Evolutionary conservation across 1,140 invertebrate species (phyloP).

Genomic region (Sminthurides bifidus): DNA sequence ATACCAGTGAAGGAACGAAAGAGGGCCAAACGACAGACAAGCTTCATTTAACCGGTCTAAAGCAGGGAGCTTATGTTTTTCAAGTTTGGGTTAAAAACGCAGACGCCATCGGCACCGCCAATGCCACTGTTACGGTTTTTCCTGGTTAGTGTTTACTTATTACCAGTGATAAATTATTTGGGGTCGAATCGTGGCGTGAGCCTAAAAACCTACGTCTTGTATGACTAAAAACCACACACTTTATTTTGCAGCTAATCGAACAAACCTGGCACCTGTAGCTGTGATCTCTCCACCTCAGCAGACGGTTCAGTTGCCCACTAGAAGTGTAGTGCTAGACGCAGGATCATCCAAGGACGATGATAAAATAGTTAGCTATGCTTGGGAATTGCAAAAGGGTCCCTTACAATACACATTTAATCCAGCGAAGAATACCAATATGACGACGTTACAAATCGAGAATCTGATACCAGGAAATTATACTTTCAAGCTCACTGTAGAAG

Average conservation of each 20-base stretch:
- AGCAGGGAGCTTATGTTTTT: constrained; percentile 76
- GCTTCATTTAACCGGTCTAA: constrained; percentile 60
- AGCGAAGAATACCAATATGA: constrained; percentile 59
- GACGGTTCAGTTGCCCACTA: constrained; percentile 76
- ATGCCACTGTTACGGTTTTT: constrained; percentile 81
- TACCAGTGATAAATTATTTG: background rate
- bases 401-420: constrained; percentile 52
- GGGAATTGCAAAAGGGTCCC: constrained; percentile 79
- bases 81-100: constrained; percentile 66
- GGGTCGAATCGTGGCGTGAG: constrained; percentile 2
- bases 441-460: constrained; percentile 72
- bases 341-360: constrained; percentile 66
- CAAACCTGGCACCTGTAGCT: constrained; percentile 72
- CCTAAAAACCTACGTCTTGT: constrained; percentile 8
- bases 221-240: constrained; percentile 9
- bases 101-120: constrained; percentile 65
- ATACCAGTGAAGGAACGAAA: constrained; percentile 70
- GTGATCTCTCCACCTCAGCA: constrained; percentile 72
- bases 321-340: constrained; percentile 69
- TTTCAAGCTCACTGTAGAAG: constrained; percentile 53
- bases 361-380: constrained; percentile 71
- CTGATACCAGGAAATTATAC: constrained; percentile 79
- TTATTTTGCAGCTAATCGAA: constrained; percentile 54
- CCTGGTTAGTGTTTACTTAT: constrained; percentile 47
- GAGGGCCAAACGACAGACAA: constrained; percentile 70